Percentiles rank a stretch among this genome's conserved stretches.
These are phyloP conservation scores for Odontocolon sp. DNA, from an alignment of 2,888 invertebrate species.

Conservation along the genomic window DNA sequence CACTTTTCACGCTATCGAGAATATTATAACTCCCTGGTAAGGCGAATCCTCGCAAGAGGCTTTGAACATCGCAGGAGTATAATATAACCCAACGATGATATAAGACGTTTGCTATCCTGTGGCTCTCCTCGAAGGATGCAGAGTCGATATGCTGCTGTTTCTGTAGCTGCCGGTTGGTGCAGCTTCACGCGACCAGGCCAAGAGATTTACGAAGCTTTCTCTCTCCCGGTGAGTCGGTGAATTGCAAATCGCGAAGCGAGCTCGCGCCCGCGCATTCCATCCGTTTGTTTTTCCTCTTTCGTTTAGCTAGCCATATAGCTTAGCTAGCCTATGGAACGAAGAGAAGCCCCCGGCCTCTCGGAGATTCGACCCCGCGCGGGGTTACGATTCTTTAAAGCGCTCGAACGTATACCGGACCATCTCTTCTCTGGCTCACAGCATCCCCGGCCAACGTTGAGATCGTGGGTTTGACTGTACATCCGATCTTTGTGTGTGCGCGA, in stretches of 20 bases:
- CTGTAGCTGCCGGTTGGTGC: conserved; percentile 19
- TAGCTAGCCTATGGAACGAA: conserved; percentile 22
- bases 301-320: conserved; percentile 27
- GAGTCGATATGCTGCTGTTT: conserved; percentile 62
- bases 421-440: background rate
- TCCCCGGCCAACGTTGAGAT: conserved; percentile 3
- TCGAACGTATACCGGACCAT: conserved; percentile 30
- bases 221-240: conserved; percentile 58
- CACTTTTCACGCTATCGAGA: conserved; percentile 68
- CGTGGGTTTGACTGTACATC: background rate
- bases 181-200: conserved; percentile 43
- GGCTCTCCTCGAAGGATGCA: conserved; percentile 58
- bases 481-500: background rate
- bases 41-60: conserved; percentile 16
- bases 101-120: conserved; percentile 65
- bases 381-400: conserved; percentile 57
- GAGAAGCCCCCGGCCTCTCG: conserved; percentile 20
- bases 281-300: conserved; percentile 52
- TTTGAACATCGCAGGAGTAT: conserved; percentile 27
- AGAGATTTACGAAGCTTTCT: conserved; percentile 76
- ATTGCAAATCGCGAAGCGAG: conserved; percentile 64
- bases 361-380: conserved; percentile 55
- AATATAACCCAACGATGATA: conserved; percentile 65
- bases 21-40: conserved; percentile 19
- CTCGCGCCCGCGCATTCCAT: conserved; percentile 59